These are phyloP conservation scores for Kryphioiulus occultus DNA, from an alignment of 2,888 invertebrate species.

Conservation along the genomic window DNA sequence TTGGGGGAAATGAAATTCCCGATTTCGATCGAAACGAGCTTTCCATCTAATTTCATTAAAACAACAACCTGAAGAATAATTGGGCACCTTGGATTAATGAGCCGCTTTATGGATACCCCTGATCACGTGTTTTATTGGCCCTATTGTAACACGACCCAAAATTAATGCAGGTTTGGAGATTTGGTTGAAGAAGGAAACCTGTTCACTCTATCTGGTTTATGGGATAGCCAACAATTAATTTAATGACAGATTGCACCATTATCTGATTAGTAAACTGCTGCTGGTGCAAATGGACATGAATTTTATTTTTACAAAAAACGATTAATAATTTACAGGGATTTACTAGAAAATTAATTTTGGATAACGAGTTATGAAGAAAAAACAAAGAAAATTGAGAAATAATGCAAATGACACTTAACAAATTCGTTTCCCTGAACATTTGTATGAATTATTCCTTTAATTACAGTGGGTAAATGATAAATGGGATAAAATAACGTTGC, in stretches of 20 bases:
- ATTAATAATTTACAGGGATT: no score
- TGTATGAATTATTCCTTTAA: no score
- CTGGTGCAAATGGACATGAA: not conserved
- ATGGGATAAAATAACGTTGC: no score
- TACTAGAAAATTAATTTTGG: no score
- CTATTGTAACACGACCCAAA: not conserved
- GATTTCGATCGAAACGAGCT: slow-evolving; percentile 3
- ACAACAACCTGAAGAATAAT: slow-evolving; percentile 35
- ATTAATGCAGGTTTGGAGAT: not conserved
- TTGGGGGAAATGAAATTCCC: not conserved
- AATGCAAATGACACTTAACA: no score
- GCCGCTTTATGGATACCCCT: not conserved
- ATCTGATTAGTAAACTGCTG: not conserved
- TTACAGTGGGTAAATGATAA: no score
- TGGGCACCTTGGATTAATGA: slow-evolving; percentile 1
- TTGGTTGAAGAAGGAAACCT: not conserved
- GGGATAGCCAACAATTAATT: not conserved
- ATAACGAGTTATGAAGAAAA: no score
- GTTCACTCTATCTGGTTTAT: not conserved
- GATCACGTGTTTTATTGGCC: slow-evolving; percentile 19
- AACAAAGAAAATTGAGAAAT: no score
- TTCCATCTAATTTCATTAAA: slow-evolving; percentile 24
- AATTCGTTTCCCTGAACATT: no score
- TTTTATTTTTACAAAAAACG: no score
- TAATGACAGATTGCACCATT: not conserved